phyloP scores from a whole-genome alignment of 2,888 invertebrate species.

The Carterocephalus palaemon region DNA sequence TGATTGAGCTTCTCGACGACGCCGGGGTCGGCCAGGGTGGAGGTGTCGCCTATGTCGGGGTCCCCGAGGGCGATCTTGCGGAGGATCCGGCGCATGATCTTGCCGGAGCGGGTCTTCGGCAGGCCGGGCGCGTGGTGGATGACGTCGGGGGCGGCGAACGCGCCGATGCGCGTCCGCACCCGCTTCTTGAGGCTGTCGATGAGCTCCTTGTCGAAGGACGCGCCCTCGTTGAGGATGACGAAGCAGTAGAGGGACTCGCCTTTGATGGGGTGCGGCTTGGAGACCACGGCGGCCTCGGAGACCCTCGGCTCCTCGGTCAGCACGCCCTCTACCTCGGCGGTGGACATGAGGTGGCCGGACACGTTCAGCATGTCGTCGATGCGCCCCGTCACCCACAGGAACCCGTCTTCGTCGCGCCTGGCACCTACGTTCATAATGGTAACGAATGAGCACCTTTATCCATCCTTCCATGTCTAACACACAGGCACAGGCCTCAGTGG shows the following conservation, averaged over 20 bases:
- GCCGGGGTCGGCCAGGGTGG: conserved; percentile 95
- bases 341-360: conserved; percentile 98
- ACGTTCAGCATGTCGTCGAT: conserved; percentile 99
- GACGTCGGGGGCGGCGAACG: conserved; percentile 96
- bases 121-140: conserved; percentile 96
- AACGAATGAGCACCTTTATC: too few relatives aligned
- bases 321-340: conserved; percentile 94
- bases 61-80: conserved; percentile 96
- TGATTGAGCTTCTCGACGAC: conserved; percentile 90
- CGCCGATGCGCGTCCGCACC: conserved; percentile 95
- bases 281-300: conserved; percentile 97
- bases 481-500: too few relatives aligned
- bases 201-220: conserved; percentile 83
- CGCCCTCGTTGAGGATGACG: conserved; percentile 91
- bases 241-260: conserved; percentile 99
- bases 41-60: conserved; percentile 92
- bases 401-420: conserved; percentile 94
- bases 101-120: conserved; percentile 98
- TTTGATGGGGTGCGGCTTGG: conserved; percentile 95
- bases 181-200: conserved; percentile 84
- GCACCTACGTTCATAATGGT: too few relatives aligned
- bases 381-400: conserved; percentile 97
- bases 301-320: conserved; percentile 88
- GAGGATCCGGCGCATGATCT: conserved; percentile 97
- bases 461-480: too few relatives aligned